Percentiles rank a stretch among this genome's conserved stretches.
Conservation (phyloP, 2,113 vertebrate genomes). For the Bubalus kerabau region DNA sequence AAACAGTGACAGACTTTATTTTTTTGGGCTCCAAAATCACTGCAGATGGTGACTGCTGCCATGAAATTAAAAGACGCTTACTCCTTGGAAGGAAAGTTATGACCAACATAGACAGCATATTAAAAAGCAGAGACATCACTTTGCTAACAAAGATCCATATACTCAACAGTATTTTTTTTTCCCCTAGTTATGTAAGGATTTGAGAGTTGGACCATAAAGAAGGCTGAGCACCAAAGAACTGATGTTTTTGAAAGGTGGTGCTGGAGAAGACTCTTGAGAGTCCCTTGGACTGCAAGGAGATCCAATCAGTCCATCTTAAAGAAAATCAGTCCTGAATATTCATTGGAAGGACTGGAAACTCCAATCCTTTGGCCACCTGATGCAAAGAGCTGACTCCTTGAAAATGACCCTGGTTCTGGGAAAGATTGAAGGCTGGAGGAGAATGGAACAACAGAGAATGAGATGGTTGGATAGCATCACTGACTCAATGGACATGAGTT, state of each 20-base stretch:
- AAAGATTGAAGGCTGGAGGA: not conserved
- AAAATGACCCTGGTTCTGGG: not conserved
- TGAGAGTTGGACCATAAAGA: not conserved
- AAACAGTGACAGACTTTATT: not conserved
- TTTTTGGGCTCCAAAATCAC: accelerated
- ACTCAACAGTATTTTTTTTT: not conserved
- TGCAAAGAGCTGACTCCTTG: accelerated
- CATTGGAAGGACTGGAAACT: not conserved
- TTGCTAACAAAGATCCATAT: not conserved
- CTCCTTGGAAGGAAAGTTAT: not conserved
- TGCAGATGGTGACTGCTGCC: not conserved
- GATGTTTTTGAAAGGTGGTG: not conserved
- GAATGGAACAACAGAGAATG: accelerated
- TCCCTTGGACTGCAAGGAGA: not conserved
- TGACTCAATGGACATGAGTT: accelerated
- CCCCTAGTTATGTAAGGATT: not conserved
- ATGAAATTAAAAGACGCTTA: not conserved
- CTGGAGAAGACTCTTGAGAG: not conserved
- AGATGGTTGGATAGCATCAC: not conserved
- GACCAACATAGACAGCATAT: not conserved
- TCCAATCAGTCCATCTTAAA: not conserved
- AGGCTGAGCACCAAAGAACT: accelerated
- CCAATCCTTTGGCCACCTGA: not conserved
- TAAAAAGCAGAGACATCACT: not conserved
- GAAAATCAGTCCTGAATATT: not conserved